These are phyloP conservation scores for Pelagia noctiluca DNA, from an alignment of 30 jellyfish, hydroid and myxozoan genomes.

Conservation along the genomic window DNA sequence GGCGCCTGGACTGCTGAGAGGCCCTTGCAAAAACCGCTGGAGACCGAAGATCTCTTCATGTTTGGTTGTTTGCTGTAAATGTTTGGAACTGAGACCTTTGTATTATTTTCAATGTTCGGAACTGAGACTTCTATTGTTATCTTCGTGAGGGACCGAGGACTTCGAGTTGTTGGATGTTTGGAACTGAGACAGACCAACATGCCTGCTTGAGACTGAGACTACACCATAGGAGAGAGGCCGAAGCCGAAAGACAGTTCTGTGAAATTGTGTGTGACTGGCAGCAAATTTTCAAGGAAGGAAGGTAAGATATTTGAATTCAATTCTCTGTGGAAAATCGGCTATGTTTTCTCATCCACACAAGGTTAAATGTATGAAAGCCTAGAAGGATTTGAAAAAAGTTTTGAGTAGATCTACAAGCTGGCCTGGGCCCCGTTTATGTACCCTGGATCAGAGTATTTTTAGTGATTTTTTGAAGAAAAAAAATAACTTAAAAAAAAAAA, in stretches of 20 bases:
- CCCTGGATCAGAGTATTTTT: too few species aligned
- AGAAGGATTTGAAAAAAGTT: too few species aligned
- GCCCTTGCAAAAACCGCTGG: constrained; percentile 5
- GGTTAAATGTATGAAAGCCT: too few species aligned
- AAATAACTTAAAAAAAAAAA: too few species aligned
- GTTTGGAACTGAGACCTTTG: constrained; percentile 5
- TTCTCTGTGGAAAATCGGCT: background rate
- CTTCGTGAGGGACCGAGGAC: background rate
- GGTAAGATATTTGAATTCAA: background rate
- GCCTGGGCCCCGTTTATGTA: too few species aligned
- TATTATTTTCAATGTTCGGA: background rate
- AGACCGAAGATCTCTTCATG: background rate
- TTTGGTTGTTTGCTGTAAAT: constrained; percentile 4
- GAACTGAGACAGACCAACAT: background rate
- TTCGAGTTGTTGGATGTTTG: background rate
- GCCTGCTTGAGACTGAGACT: too few species aligned
- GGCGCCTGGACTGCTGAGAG: constrained; percentile 1
- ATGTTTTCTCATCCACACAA: background rate
- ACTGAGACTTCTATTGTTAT: background rate
- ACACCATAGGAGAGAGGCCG: too few species aligned
- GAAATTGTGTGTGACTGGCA: constrained; percentile 5
- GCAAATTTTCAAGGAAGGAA: constrained; percentile 2
- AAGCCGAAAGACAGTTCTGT: constrained; percentile 5
- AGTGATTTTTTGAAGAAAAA: too few species aligned
- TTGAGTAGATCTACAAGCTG: too few species aligned